Evolutionary conservation across 2,113 vertebrate genomes (phyloP).

Genomic region (Sinocyclocheilus rhinocerous): DNA sequence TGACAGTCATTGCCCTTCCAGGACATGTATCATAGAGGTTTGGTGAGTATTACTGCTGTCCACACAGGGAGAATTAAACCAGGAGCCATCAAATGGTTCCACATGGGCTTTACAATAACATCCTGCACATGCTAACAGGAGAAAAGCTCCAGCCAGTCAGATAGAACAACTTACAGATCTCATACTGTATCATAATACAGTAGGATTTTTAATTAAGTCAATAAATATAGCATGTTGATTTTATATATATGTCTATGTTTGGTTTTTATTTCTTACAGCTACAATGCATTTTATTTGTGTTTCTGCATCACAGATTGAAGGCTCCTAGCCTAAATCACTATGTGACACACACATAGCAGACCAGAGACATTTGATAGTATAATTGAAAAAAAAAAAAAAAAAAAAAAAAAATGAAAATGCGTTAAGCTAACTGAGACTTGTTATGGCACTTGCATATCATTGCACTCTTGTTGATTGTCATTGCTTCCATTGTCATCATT

Average conservation of each 20-base stretch:
- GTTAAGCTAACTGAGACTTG: too few species aligned
- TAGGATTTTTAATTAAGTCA: not conserved
- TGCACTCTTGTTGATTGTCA: too few species aligned
- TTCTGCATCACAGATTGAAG: too few species aligned
- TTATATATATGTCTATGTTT: too few species aligned
- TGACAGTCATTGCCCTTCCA: not conserved
- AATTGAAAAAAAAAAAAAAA: not conserved
- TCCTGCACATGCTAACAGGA: constrained; percentile 12
- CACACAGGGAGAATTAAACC: constrained; percentile 41
- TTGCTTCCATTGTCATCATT: too few species aligned
- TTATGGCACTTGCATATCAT: too few species aligned
- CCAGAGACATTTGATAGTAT: not conserved
- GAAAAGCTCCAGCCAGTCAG: not conserved
- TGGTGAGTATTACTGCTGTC: constrained; percentile 35
- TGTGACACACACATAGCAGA: too few species aligned
- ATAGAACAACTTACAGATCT: not conserved
- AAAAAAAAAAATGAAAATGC: too few species aligned
- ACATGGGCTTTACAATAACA: constrained; percentile 44
- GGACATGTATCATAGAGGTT: not conserved
- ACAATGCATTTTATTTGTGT: too few species aligned
- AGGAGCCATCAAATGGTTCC: constrained; percentile 42
- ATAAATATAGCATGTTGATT: too few species aligned
- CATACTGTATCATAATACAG: not conserved
- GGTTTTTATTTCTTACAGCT: too few species aligned
- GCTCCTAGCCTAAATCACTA: too few species aligned